Conservation (phyloP, 35 echinoderm and acorn worm species). For the Holothuria glaberrima region DNA sequence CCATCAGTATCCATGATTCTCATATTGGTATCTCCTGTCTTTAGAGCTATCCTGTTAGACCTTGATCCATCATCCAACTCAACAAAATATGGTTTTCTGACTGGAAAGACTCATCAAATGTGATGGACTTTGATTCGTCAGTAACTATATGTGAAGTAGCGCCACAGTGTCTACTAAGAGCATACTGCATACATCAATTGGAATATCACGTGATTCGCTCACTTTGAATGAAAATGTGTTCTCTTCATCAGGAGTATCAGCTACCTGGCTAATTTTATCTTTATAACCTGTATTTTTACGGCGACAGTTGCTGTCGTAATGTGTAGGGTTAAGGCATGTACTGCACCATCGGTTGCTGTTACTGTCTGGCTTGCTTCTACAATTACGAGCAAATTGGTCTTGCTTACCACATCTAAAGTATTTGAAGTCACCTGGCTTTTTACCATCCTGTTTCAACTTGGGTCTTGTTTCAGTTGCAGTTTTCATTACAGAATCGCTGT, state of each 20-base stretch:
- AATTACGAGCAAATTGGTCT: conserved; percentile 32
- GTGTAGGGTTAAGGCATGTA: not conserved
- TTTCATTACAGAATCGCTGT: not conserved
- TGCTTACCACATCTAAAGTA: conserved; percentile 44
- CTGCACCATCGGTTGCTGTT: conserved; percentile 31
- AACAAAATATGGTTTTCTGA: conserved; percentile 24
- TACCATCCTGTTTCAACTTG: not conserved
- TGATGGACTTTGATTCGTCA: not conserved
- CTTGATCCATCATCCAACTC: conserved; percentile 52
- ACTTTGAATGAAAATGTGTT: not conserved
- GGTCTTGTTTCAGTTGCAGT: not conserved
- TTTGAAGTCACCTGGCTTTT: not conserved
- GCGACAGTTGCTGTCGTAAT: conserved; percentile 19
- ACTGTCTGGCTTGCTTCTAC: conserved; percentile 32
- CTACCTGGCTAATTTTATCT: not conserved
- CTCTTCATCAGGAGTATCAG: not conserved
- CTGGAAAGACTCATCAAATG: conserved; percentile 10
- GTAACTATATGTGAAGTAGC: not conserved
- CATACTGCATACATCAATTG: not conserved
- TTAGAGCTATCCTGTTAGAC: not conserved
- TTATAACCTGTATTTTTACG: not conserved
- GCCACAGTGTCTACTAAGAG: no score
- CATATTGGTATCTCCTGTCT: conserved; percentile 16
- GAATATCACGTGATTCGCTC: not conserved
- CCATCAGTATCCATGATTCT: conserved; percentile 15